Evolutionary conservation across 2,888 invertebrate species (phyloP), one percentile per base, ranked within the genome.

Genomic region (Amblyjoppa proteus): DNA sequence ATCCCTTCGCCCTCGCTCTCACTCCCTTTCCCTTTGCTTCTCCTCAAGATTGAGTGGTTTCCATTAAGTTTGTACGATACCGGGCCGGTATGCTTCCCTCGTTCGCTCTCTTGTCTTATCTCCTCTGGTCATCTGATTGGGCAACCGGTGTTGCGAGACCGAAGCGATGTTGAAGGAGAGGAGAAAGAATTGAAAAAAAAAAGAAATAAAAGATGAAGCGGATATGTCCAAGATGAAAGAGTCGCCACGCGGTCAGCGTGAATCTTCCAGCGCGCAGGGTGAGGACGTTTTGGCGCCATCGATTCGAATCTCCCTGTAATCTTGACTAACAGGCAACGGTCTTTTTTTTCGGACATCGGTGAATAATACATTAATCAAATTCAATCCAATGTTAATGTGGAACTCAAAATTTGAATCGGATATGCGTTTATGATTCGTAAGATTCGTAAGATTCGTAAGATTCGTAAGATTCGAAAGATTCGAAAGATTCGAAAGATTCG

Each of bases 1-100:
- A 45, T 20, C 49, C 28, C 68, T 58, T 45, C 16, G 9, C 38
- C 45, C 58, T 20, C 66, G 25, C 56, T 20, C 25, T 13, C 53
- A 25, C 53, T 49, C 28, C 6, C 70, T 51, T 74, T 16, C 34
- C 58, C 75, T 73, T 70, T 58, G 81, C 84, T 64, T 73, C 82
- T 61, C 70, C 68, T 69, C 70, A 88, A 89, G 88, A 89, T 89
- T 89, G 88, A 89, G 87, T 84, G 87, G 86, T 89, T 89, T 89
- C 88, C 88, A 87, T 88, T 88, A 88, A 87, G 78, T 85, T 83
- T 70, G 86, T 68, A 81, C 86, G 80, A 81, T 87, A 87, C 73
- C 79, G 70, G 61, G 20, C 80, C 77, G 71, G 61, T 68, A 53
- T 56, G 68, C 25, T 51, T 61, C 53, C 76, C 64, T 68, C 80